These are phyloP conservation scores for Bicyclus anynana DNA, from an alignment of 1,140 invertebrate species.

Conservation along the genomic window DNA sequence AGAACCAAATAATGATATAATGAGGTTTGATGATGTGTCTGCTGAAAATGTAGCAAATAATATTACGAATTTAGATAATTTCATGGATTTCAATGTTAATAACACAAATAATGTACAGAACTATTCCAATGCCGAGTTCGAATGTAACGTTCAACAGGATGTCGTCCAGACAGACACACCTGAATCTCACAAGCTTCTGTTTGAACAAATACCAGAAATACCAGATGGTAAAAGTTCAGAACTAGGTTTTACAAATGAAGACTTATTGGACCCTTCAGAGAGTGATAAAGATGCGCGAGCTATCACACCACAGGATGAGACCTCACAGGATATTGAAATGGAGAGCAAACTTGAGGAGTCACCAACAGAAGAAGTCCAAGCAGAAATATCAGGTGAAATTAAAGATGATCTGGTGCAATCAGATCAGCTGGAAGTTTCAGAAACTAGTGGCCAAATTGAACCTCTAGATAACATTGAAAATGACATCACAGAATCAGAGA, in stretches of 20 bases:
- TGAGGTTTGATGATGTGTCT: conserved; percentile 47
- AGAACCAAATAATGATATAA: conserved; percentile 65
- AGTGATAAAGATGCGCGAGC: conserved; percentile 55
- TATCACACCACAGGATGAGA: conserved; percentile 54
- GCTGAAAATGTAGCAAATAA: conserved; percentile 34
- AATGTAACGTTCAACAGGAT: conserved; percentile 49
- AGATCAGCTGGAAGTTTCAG: conserved; percentile 7
- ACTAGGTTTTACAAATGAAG: conserved; percentile 63
- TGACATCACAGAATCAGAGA: conserved; percentile 28
- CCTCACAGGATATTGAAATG: conserved; percentile 54
- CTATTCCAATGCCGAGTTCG: conserved; percentile 56
- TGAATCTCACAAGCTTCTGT: conserved; percentile 70
- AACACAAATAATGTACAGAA: conserved; percentile 49
- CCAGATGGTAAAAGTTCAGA: conserved; percentile 72
- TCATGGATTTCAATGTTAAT: conserved; percentile 48
- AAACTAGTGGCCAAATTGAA: conserved; percentile 17
- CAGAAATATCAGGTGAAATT: conserved; percentile 23
- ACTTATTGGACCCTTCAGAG: conserved; percentile 53
- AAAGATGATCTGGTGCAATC: conserved; percentile 19
- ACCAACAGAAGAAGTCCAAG: conserved; percentile 35
- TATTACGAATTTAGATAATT: conserved; percentile 47
- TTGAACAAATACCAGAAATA: conserved; percentile 74
- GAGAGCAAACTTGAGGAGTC: conserved; percentile 50
- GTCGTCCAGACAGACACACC: conserved; percentile 65
- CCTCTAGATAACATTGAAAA: conserved; percentile 31